Evolutionary conservation across 2,888 invertebrate genomes (phyloP), one percentile per base, ranked within the genome.

Genomic region (Parnassius orleans): DNA sequence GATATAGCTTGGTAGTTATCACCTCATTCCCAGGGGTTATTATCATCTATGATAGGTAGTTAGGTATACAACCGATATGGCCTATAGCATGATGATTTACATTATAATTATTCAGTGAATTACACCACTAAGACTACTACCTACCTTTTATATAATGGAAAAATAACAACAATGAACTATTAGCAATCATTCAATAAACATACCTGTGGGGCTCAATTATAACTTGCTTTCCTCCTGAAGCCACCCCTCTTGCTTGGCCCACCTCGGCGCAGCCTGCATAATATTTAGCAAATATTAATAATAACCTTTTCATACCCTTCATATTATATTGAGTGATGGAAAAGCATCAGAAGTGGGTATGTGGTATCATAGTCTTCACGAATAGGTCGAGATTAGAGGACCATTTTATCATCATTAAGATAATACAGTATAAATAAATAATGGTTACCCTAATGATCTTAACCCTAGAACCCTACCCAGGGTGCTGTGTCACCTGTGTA

Each of bases 161-260:
- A 33, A 33, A 33, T 33, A 33, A 33, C 33, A 33, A 0, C 5
- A 33, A 33, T 33, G 7, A 33, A 33, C 7, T 33, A 33, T 33
- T 33, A n/a, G 7, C 33, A n/a, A n/a, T 33, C 7, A 33, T 33
- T 33, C 33, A 33, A 5, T 33, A 7, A 33, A 77, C 77, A 69
- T 68, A 92, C 92, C 92, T 96, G 94, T 99, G 99, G 48, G 99
- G 99, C 82, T 99, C 99, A 72, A 99, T 96, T 10, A 98, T 93
- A 53, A 99, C 98, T 77, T 96, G 96, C 81, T 95, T 98, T 10
- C 99, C 99, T 14, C 98, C 99, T 95, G 83, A 98, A 95, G 0
- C 97, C 96, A 0, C 94, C 94, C 2, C 57, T 51, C n/a, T 33
- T 43, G 2, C 19, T 19, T 1, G 43, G 51, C 3, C 71, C 65